Base-by-base conservation (phyloP, 2,113 vertebrate genomes). In the Gila orcuttii region DNA sequence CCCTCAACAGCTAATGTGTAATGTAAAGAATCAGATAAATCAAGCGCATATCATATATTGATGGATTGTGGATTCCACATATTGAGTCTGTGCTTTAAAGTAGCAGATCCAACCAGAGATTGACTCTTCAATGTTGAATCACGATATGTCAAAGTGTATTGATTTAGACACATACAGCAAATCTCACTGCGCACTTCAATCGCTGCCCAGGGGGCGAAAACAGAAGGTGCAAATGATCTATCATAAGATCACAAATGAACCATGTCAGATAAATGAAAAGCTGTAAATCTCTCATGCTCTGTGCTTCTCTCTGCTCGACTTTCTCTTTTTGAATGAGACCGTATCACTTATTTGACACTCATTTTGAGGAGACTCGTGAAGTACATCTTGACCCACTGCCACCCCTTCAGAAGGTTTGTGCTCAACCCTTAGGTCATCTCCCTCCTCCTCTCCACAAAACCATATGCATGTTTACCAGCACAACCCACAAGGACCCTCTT, bases 181-280 rank as follows among this genome's bases (percentile, higher is more conserved):
- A 86, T 80, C 85, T 47, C 83, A 6, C 28, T 62, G 55, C 0
- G 36, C 17, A 60, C 52, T 75, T 74, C 36, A 86, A 19, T 64
- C 55, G n/a, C 7, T 64, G 68, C 68, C 85, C 79, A 36, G 42
- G 69, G 66, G 66, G 77, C 36, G 33, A 68, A 68, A 80, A 47
- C 66, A 80, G 64, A 74, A 80, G 36, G 77, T 73, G 85, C 69
- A 42, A 33, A 86, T 6, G 77, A 79, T 57, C 64, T 33, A 36
- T 86, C 52, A 15, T 45, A 60, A 55, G 36, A 80, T 78, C 36
- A 42, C 50, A 66, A 60, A 86, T 86, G 77, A 86, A 57, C 47
- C 64, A 73, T 86, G 66, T 78, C 83, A 79, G 77, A 86, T 60
- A 60, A 86, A 80, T 71, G 52, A 64, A 77, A 45, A 77, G 47